Percentiles rank a stretch among this genome's conserved stretches.
phyloP scores from a whole-genome alignment of 2,797 vertebrate species.

The Erethizon dorsatum region DNA sequence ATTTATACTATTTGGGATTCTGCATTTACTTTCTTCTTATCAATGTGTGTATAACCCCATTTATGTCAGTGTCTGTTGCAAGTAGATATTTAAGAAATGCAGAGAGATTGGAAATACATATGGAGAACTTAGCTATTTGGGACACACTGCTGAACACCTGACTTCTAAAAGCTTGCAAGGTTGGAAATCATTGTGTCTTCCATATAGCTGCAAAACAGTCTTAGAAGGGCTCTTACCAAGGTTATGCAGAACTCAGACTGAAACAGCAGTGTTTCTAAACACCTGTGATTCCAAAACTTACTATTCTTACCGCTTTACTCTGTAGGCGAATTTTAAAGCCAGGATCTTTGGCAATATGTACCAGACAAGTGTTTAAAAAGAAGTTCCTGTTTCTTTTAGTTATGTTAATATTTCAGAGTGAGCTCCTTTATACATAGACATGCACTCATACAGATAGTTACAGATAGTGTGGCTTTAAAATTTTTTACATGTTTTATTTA shows the following conservation, averaged over 20 bases:
- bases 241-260: neutral
- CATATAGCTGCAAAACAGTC: conserved; percentile 4
- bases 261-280: conserved; percentile 14
- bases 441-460: neutral
- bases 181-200: conserved; percentile 53
- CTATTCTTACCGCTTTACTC: neutral
- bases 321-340: neutral
- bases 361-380: conserved; percentile 46
- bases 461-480: neutral
- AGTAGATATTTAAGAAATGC: conserved; percentile 44
- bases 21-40: conserved; percentile 45
- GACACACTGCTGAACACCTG: neutral
- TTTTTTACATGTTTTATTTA: conserved; percentile 29
- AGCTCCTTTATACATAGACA: neutral
- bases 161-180: neutral
- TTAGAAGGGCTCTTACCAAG: conserved; percentile 41
- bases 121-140: conserved; percentile 44
- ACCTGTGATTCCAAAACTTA: neutral
- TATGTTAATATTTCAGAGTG: conserved; percentile 59
- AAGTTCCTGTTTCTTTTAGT: conserved; percentile 48
- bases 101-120: conserved; percentile 14
- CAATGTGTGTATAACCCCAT: neutral
- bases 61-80: neutral
- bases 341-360: neutral
- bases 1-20: neutral